Percentiles rank a stretch among this genome's conserved stretches.
phyloP scores from a whole-genome alignment of 2,113 vertebrate genomes.

The Pavo muticus region DNA sequence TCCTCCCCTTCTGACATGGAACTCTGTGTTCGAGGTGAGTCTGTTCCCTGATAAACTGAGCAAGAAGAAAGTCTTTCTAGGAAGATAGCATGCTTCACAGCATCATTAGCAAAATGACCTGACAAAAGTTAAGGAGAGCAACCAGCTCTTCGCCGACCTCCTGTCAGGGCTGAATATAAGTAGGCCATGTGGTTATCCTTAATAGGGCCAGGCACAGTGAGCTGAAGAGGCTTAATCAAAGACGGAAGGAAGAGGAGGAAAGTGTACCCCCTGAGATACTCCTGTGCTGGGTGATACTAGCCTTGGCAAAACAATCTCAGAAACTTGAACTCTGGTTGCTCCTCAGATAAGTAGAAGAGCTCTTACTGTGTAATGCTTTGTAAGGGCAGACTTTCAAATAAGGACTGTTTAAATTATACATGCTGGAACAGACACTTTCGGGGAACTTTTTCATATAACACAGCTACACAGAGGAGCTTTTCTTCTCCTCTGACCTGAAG shows the following conservation, averaged over 20 bases:
- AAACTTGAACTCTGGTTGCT: not conserved
- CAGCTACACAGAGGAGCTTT: not conserved
- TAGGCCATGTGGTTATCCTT: not conserved
- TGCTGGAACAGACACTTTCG: not conserved
- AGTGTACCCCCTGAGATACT: not conserved
- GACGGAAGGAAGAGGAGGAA: not conserved
- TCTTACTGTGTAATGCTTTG: not conserved
- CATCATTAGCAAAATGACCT: not conserved
- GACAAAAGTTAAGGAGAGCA: not conserved
- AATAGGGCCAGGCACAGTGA: not conserved
- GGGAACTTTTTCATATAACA: not conserved
- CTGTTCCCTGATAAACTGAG: accelerated
- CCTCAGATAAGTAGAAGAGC: not conserved
- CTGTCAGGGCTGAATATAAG: not conserved
- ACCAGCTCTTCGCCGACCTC: not conserved
- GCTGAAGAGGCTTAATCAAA: not conserved
- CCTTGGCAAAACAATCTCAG: not conserved
- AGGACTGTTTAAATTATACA: not conserved
- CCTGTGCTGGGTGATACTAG: accelerated
- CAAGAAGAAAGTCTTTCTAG: not conserved
- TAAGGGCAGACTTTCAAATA: not conserved
- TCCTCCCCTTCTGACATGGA: not conserved
- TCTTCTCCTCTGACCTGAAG: not conserved
- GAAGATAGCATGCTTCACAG: not conserved
- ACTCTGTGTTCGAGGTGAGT: not conserved